phyloP scores from a whole-genome alignment of 2,113 vertebrate genomes.

The Sus scrofa region DNA sequence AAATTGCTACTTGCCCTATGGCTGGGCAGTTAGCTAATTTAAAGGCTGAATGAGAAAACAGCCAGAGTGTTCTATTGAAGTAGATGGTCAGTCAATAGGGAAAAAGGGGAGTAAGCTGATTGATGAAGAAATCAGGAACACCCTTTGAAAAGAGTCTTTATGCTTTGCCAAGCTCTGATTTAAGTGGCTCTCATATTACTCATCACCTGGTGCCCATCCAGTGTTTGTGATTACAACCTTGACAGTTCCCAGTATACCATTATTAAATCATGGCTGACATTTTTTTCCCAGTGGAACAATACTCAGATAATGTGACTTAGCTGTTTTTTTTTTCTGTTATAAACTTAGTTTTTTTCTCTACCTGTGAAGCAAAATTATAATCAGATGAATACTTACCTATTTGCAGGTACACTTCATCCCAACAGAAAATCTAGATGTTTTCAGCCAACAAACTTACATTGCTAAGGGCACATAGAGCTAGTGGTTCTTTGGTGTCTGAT shows the following conservation, averaged over 20 bases:
- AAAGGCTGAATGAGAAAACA: slow-evolving; percentile 73
- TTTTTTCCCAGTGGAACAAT: background rate
- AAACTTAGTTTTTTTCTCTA: background rate
- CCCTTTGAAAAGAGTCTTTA: slow-evolving; percentile 48
- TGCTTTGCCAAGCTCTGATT: background rate
- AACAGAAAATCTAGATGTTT: background rate
- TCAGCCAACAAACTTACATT: background rate
- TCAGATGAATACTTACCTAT: background rate
- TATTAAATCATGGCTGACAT: slow-evolving; percentile 35
- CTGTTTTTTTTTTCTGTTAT: background rate
- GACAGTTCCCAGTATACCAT: background rate
- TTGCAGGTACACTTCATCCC: background rate
- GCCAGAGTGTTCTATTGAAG: slow-evolving; percentile 68
- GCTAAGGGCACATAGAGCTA: background rate
- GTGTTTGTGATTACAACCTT: slow-evolving; percentile 47
- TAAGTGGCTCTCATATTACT: slow-evolving; percentile 3
- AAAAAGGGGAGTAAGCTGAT: slow-evolving; percentile 57
- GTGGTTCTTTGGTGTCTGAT: background rate
- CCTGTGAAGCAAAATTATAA: background rate
- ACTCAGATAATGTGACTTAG: slow-evolving; percentile 30
- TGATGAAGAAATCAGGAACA: slow-evolving; percentile 62
- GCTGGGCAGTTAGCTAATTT: slow-evolving; percentile 79
- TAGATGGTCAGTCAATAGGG: slow-evolving; percentile 70
- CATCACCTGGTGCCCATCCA: background rate
- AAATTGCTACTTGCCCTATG: slow-evolving; percentile 80